Evolutionary conservation across 2,888 invertebrate species (phyloP), one percentile per base, ranked within the genome.

Genomic region (Elmis aenea): DNA sequence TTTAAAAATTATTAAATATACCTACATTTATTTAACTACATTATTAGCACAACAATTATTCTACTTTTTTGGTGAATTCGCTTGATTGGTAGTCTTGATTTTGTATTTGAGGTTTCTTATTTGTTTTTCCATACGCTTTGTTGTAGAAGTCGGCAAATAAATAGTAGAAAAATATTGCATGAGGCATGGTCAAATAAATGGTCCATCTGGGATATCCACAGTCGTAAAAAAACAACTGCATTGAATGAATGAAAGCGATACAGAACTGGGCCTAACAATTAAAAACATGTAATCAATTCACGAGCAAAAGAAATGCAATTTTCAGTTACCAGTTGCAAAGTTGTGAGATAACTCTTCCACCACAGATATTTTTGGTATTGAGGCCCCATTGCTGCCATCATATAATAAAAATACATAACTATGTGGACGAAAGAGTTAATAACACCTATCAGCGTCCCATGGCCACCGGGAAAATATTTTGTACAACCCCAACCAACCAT

Each of bases 141-240:
- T 83, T 82, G 69, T 94, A 95, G 73, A 94, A 95, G 58, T 93
- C 86, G 42, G 83, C 81, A 72, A 95, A 95, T 45, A 95, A 77
- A 62, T 88, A 81, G 67, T 92, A 89, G 74, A 95, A 95, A 75
- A 95, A 87, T 32, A 92, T 78, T 5, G 89, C 89, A 69, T 95
- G 94, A 5, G 88, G 84, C 11, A 91, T 76, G 30, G 91, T 92
- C 67, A 93, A 84, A 58, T 79, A 75, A 23, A 87, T 77, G 5
- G 85, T 79, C 79, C 85, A 87, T 51, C 80, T 75, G 2, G 94
- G 94, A 64, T 90, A 95, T 30, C 86, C 85, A 69, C 94, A 95
- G 52, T 89, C 87, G 58, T 83, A 81, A 70, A 87, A 81, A 23
- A 94, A 68, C 6, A 94, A 74, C 63, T 90, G 90, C 41, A 83